These are phyloP conservation scores for Decapterus maruadsi DNA, from an alignment of 2,797 vertebrate genomes.

Conservation along the genomic window DNA sequence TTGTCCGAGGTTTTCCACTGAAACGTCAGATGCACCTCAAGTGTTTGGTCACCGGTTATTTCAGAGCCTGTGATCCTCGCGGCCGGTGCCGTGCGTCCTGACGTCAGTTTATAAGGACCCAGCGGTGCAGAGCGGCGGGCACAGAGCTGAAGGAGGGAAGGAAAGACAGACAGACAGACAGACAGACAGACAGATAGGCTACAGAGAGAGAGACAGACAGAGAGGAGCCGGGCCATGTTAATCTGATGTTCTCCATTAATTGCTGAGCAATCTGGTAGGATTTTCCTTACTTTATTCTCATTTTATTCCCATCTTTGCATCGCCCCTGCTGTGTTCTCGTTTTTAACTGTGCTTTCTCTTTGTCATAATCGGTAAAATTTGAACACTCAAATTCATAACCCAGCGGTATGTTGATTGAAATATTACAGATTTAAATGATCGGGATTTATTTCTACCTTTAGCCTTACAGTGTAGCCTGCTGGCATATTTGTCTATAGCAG, in stretches of 20 bases:
- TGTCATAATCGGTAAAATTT: not conserved
- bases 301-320: not conserved
- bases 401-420: not conserved
- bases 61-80: constrained; percentile 69
- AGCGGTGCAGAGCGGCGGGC: constrained; percentile 45
- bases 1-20: constrained; percentile 61
- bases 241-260: constrained; percentile 32
- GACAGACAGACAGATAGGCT: not conserved
- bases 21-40: constrained; percentile 63
- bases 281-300: not conserved
- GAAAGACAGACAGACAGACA: not conserved
- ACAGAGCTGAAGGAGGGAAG: constrained; percentile 22
- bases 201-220: not conserved
- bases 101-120: constrained; percentile 79
- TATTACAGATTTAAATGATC: not conserved
- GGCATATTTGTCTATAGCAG: constrained; percentile 16
- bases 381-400: not conserved
- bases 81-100: constrained; percentile 58
- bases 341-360: not conserved
- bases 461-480: too few relatives aligned
- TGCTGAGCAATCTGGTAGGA: constrained; percentile 64
- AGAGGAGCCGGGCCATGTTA: constrained; percentile 53
- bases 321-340: not conserved
- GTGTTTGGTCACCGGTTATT: constrained; percentile 79
- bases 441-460: accelerated